phyloP scores from a whole-genome alignment of 2,797 vertebrate species.

The Leucoraja ocellata region DNA sequence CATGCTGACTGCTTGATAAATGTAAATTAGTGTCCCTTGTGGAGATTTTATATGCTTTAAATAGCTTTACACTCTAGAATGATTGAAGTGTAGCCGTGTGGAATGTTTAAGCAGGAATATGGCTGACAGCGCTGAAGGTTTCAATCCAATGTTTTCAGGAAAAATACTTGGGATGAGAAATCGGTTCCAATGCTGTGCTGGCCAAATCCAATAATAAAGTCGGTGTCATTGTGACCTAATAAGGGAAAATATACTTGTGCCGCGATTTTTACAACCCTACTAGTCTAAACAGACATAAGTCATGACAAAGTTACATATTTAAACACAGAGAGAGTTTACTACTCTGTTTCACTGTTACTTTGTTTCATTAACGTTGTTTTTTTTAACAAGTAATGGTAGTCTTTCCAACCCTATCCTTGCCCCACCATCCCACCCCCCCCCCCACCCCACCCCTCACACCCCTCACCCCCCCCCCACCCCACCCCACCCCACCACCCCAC shows the following conservation, averaged over 20 bases:
- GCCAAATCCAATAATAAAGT: background rate
- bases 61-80: background rate
- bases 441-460: no score
- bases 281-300: conserved; percentile 34
- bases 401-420: no score
- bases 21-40: background rate
- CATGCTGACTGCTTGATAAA: background rate
- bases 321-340: background rate
- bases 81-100: background rate
- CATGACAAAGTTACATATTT: background rate
- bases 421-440: no score
- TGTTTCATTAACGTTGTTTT: background rate
- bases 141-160: conserved; percentile 13
- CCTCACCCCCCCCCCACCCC: no score
- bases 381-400: no score
- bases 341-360: background rate
- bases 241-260: conserved; percentile 7
- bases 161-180: background rate
- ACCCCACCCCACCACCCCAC: no score
- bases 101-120: conserved; percentile 3
- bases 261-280: background rate
- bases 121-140: background rate
- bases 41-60: background rate
- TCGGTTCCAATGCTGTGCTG: background rate
- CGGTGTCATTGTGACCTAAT: background rate